Base-by-base conservation (phyloP, 92 coral and sea anemone genomes). In the Scolanthus callimorphus region DNA sequence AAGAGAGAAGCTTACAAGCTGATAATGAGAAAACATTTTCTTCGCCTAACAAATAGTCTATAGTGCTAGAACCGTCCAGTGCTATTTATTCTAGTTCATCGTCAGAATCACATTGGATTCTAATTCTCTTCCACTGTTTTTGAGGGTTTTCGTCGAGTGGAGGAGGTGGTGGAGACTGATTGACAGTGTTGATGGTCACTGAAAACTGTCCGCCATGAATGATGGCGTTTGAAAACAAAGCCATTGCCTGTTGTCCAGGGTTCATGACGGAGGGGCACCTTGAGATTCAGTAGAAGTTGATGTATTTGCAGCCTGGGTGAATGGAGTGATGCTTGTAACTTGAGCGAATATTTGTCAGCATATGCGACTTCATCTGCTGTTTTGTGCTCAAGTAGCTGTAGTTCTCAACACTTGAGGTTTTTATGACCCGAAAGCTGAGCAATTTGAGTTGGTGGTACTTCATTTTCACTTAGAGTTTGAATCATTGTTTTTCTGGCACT, bases 401-500 rank as follows among this genome's bases (percentile, higher is more conserved):
- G 63, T 58, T 69, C 17, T 57, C 64, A 31, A 70, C 59, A 20
- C 45, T 59, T 51, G 56, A 38, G 46, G 58, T 51, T n/a, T n/a
- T 38, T 51, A 20, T 69, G 76, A 0, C 67, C 60, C 6, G 66
- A 69, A 13, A 69, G 30, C 48, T 46, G 75, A 19, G 66, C 59
- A 28, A 48, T 58, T 11, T 69, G 67, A 13, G 66, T 31, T 20
- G 66, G 51, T 25, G 60, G 67, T 31, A 69, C 67, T 13, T 50
- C 34, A 34, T 15, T 6, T 6, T 66, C 82, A 34, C 55, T 75
- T 8, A 75, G 60, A n/a, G 69, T 75, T 56, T 73, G 80, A 11
- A 74, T 57, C 81, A 74, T 74, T 24, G 74, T 65, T 23, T 65
- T 74, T 59, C 82, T 75, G 37, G 68, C 34, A 24, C 74, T 75